Base-by-base conservation (phyloP, 1,140 invertebrate species). In the Hesperophylax magnus region DNA sequence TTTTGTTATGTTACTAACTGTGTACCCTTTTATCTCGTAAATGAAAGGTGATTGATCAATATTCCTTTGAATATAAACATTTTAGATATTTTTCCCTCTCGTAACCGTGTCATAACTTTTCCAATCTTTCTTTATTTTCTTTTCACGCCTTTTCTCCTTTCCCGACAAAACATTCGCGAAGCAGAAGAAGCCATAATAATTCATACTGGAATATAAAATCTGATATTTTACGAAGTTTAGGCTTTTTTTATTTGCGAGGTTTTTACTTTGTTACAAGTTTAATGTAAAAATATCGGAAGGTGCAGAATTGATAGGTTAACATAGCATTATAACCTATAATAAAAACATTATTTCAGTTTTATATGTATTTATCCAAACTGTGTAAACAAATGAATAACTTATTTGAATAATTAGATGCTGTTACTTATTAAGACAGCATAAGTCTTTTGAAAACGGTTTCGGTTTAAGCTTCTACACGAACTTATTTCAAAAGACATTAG, bases 41-140 rank as follows among this genome's bases (percentile, higher is more conserved):
- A 67, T 67, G 24, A 27, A n/a, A 31, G 18, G 31, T 22, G 27
- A 67, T 67, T 67, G 63, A 67, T 67, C 63, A 67, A 27, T 31
- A 15, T 67, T 67, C 24, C 17, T 27, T 67, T 31, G 27, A 34
- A 27, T 67, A n/a, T n/a, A 67, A 15, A 67, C 27, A 67, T 67
- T 67, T 31, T 17, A 67, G 27, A 67, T 31, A 47, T 47, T 47
- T 47, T 67, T 27, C 17, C n/a, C 63, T 72, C 9, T 72, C 39
- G 18, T 24, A 72, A 52, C 18, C 14, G 69, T 53, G 34, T 53
- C 69, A 52, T 72, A 72, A 72, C 69, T 72, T 72, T 72, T 72
- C 69, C 69, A 72, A 72, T 72, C 17, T 72, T 72, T 72, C 69
- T 72, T 72, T 72, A 52, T 72, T 72, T 72, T 52, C 69, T 72